Evolutionary conservation across 64 coral and sea anemone genomes (phyloP).

Genomic region (Dendrophyllia cribrosa): DNA sequence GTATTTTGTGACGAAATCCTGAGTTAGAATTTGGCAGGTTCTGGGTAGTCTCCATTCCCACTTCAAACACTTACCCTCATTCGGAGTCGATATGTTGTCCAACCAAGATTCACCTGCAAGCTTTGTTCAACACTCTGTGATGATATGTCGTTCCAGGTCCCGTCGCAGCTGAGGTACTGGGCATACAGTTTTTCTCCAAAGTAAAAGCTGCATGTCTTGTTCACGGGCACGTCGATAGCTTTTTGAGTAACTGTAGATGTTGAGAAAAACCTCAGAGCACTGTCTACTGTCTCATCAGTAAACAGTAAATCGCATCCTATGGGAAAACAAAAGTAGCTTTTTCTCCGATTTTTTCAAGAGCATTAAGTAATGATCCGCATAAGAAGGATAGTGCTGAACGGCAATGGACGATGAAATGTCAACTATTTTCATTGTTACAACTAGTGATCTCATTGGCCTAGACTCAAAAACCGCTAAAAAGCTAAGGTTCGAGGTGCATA

Average conservation of each 20-base stretch:
- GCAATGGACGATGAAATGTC: no score
- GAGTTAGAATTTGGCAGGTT: no score
- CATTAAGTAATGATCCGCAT: no score
- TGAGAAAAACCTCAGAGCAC: background rate
- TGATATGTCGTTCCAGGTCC: background rate
- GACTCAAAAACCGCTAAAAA: no score
- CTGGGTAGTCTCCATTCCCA: no score
- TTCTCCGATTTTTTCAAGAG: no score
- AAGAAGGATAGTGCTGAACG: no score
- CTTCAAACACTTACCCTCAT: background rate
- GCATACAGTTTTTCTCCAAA: background rate
- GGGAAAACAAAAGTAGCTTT: background rate
- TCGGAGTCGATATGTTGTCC: background rate
- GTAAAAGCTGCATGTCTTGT: background rate
- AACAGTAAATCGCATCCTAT: constrained; percentile 16
- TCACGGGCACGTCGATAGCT: background rate
- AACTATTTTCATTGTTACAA: no score
- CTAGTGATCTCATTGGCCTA: no score
- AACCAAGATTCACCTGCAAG: background rate
- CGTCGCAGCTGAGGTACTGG: constrained; percentile 9
- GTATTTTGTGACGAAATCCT: no score
- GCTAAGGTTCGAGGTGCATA: no score
- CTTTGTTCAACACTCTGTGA: background rate
- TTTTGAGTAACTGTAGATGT: background rate
- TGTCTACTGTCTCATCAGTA: background rate